phyloP scores from a whole-genome alignment of 2,888 invertebrate genomes.

The Epirrita christyi region DNA sequence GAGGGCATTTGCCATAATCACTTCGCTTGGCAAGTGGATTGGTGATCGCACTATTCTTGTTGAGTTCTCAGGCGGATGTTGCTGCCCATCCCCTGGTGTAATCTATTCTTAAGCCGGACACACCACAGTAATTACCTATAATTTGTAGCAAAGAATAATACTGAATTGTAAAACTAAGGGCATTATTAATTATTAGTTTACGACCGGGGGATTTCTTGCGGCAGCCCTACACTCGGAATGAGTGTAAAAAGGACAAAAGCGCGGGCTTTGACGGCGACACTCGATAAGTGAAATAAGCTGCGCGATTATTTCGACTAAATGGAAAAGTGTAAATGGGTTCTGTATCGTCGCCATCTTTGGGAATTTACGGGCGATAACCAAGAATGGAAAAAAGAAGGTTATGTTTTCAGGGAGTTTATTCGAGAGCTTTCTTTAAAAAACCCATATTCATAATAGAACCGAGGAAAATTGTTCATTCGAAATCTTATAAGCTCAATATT shows the following conservation, averaged over 20 bases:
- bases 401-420: slow-evolving; percentile 1
- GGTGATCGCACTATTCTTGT: too few relatives aligned
- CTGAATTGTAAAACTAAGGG: too few relatives aligned
- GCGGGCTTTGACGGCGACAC: slow-evolving; percentile 35
- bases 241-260: slow-evolving; percentile 25
- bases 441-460: not conserved
- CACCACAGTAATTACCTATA: too few relatives aligned
- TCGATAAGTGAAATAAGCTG: slow-evolving; percentile 53
- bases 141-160: too few relatives aligned
- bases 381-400: slow-evolving; percentile 4
- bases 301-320: slow-evolving; percentile 54
- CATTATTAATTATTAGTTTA: not conserved
- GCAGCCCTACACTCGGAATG: slow-evolving; percentile 14
- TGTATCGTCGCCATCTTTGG: slow-evolving; percentile 47
- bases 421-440: too few relatives aligned
- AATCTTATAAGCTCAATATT: not conserved
- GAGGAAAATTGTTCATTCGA: not conserved
- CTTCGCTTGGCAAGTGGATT: too few relatives aligned
- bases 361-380: slow-evolving; percentile 27
- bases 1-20: too few relatives aligned
- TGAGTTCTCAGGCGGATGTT: too few relatives aligned
- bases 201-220: not conserved
- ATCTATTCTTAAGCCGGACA: too few relatives aligned
- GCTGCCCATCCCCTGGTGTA: too few relatives aligned
- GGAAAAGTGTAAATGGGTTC: slow-evolving; percentile 52